Conservation (phyloP, 92 coral and sea anemone species). For the Palythoa heliodiscus region DNA sequence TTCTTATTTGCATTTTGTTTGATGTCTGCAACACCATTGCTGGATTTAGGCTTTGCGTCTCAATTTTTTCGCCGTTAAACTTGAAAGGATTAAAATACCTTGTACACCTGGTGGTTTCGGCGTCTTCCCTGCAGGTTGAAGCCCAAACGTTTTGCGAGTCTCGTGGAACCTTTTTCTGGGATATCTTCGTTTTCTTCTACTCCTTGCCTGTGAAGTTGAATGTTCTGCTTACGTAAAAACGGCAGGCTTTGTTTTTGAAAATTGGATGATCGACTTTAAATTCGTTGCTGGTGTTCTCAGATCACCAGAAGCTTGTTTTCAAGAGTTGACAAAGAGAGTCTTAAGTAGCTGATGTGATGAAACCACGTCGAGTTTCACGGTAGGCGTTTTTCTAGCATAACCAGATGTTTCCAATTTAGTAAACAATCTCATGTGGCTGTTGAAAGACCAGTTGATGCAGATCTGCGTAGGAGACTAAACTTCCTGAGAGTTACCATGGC, state of each 20-base stretch:
- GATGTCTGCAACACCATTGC: neutral
- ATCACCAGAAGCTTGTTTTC: neutral
- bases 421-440: constrained; percentile 9
- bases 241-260: neutral
- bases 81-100: neutral
- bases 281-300: neutral
- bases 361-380: neutral
- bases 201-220: neutral
- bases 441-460: neutral
- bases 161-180: neutral
- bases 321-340: neutral
- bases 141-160: no score
- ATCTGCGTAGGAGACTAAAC: constrained; percentile 20
- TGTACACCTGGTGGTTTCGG: neutral
- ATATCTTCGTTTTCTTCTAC: neutral
- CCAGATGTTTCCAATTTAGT: neutral
- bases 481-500: constrained; percentile 23
- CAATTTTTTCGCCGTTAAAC: neutral
- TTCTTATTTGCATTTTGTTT: neutral
- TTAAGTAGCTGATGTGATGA: constrained; percentile 17
- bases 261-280: neutral
- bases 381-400: neutral
- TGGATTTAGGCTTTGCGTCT: neutral
- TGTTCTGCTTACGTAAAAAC: neutral
- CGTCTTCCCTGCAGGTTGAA: neutral